phyloP scores from a whole-genome alignment of 2,113 vertebrate species.

The Aegotheles bennettii region DNA sequence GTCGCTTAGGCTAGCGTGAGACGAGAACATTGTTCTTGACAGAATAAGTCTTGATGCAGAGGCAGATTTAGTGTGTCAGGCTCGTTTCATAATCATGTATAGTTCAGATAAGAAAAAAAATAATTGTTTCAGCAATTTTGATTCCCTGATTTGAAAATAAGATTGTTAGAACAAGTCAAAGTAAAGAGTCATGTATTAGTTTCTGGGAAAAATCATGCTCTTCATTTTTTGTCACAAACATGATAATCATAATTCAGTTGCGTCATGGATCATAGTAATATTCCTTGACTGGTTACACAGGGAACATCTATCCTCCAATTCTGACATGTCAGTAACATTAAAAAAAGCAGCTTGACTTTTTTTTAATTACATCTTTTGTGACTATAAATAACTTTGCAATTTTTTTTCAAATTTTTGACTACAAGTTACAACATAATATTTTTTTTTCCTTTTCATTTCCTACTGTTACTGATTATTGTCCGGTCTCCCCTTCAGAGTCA shows the following conservation, averaged over 20 bases:
- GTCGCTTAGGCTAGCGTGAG: slow-evolving; percentile 1
- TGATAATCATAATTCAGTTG: background rate
- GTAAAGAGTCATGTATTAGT: background rate
- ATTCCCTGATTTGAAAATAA: slow-evolving; percentile 46
- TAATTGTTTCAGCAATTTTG: background rate
- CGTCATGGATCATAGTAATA: slow-evolving; percentile 3
- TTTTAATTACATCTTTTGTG: background rate
- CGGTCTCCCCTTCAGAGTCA: background rate
- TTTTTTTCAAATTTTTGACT: slow-evolving; percentile 10
- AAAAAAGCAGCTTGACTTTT: background rate
- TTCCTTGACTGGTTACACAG: background rate
- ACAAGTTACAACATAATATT: background rate
- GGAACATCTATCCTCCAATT: slow-evolving; percentile 22
- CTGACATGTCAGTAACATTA: background rate
- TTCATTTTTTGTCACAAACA: slow-evolving; percentile 11
- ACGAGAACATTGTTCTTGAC: slow-evolving; percentile 57
- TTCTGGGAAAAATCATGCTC: background rate
- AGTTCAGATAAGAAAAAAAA: background rate
- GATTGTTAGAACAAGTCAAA: background rate
- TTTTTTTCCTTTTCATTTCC: background rate
- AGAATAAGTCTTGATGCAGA: slow-evolving; percentile 60
- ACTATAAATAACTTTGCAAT: background rate
- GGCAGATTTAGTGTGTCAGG: slow-evolving; percentile 57
- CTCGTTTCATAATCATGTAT: slow-evolving; percentile 45
- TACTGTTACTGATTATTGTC: background rate